Percentiles rank a stretch among this genome's conserved stretches.
Conservation (phyloP, 2,888 invertebrate species). For the Glyphotaelius pellucidus region DNA sequence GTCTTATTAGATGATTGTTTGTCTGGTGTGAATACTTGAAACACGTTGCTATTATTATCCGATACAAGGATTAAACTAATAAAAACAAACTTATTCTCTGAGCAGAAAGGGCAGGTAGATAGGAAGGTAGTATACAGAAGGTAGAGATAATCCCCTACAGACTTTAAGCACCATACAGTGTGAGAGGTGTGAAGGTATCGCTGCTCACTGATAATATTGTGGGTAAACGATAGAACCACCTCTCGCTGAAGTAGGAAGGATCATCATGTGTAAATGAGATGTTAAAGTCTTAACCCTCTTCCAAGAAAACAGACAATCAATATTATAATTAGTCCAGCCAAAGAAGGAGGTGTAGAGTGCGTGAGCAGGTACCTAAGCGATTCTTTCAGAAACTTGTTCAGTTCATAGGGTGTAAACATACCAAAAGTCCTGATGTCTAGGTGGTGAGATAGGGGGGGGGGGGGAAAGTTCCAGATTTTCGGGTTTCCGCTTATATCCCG, state of each 20-base stretch:
- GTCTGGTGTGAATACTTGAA: background rate
- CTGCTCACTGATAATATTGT: constrained; percentile 13
- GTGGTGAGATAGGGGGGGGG: too few species aligned
- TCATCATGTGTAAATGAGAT: background rate
- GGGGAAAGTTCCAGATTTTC: too few species aligned
- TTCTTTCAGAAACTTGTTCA: too few species aligned
- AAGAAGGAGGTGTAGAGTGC: too few species aligned
- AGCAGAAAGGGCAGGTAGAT: background rate
- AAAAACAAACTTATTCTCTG: background rate
- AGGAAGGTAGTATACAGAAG: background rate
- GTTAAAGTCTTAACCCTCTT: background rate
- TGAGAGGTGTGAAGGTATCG: constrained; percentile 32
- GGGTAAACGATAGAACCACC: background rate
- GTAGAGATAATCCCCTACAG: background rate
- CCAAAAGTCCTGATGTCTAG: too few species aligned
- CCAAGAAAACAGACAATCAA: too few species aligned
- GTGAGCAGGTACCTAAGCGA: too few species aligned
- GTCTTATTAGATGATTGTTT: too few species aligned
- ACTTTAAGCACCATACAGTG: background rate
- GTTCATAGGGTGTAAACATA: too few species aligned
- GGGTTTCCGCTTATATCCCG: too few species aligned
- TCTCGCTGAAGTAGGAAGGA: background rate
- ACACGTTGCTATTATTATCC: background rate
- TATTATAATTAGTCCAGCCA: too few species aligned
- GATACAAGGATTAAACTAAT: background rate